Percentiles rank a stretch among this genome's conserved stretches.
These are phyloP conservation scores for Ardeotis arabs DNA, from an alignment of 2,113 vertebrate genomes.

Conservation along the genomic window DNA sequence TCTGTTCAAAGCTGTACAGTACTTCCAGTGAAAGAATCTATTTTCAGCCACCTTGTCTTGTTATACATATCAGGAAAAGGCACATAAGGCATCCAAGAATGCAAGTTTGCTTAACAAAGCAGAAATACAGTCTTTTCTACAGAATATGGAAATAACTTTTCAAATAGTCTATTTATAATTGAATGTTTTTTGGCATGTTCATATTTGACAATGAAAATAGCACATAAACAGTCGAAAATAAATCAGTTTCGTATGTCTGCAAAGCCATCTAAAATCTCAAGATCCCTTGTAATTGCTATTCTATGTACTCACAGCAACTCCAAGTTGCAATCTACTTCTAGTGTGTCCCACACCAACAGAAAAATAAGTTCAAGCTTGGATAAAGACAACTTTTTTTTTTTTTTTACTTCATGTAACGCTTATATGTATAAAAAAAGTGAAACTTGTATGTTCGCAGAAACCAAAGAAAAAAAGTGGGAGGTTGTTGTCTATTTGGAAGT, in stretches of 20 bases:
- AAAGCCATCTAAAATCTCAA: background rate
- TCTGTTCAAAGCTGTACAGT: background rate
- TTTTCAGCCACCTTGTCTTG: background rate
- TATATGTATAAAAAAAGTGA: rapidly evolving
- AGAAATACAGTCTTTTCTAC: background rate
- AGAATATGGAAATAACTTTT: background rate
- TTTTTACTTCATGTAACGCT: background rate
- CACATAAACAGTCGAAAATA: background rate
- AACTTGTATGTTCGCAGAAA: rapidly evolving
- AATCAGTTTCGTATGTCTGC: background rate
- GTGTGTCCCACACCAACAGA: background rate
- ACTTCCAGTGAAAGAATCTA: background rate
- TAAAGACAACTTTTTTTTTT: background rate
- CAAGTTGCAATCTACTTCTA: background rate
- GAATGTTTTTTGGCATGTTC: background rate
- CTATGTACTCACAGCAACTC: background rate
- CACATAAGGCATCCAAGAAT: background rate
- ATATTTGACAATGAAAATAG: background rate
- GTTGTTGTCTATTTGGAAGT: background rate
- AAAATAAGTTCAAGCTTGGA: background rate
- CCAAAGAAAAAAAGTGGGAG: background rate
- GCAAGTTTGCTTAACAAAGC: background rate
- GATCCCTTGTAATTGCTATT: background rate
- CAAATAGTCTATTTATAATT: background rate
- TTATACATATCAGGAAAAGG: background rate